These are phyloP conservation scores for Oxystoma pomonae DNA, from an alignment of 2,888 invertebrate genomes.

Conservation along the genomic window DNA sequence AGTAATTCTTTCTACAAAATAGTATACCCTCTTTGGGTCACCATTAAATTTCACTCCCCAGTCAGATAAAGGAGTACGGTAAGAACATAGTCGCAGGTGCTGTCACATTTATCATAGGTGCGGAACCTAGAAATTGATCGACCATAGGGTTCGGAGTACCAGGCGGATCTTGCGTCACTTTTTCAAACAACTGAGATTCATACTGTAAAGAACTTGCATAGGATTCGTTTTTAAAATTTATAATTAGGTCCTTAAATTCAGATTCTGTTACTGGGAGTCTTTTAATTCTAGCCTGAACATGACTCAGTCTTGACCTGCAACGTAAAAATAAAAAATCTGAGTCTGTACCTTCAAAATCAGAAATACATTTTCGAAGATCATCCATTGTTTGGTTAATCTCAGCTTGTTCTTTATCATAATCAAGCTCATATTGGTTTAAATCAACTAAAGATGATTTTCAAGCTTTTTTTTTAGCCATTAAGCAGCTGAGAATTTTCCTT, in stretches of 20 bases:
- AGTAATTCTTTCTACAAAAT: slow-evolving; percentile 14
- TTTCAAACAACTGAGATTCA: slow-evolving; percentile 9
- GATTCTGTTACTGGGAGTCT: slow-evolving; percentile 5
- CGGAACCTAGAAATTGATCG: background rate
- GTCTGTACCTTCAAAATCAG: slow-evolving; percentile 7
- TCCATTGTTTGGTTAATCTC: background rate
- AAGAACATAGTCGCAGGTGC: slow-evolving; percentile 1
- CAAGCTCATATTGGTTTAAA: background rate
- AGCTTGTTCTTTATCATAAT: background rate
- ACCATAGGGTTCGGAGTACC: background rate
- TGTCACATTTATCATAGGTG: background rate
- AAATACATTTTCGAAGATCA: background rate
- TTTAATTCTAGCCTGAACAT: slow-evolving; percentile 4
- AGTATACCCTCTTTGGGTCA: slow-evolving; percentile 8
- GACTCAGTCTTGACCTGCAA: slow-evolving; percentile 2
- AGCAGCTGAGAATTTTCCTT: slow-evolving; percentile 11
- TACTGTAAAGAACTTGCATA: slow-evolving; percentile 9
- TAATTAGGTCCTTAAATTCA: slow-evolving; percentile 3
- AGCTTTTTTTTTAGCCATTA: slow-evolving; percentile 12
- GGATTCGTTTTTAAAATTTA: slow-evolving; percentile 7
- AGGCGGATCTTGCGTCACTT: background rate
- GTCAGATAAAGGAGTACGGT: slow-evolving; percentile 1
- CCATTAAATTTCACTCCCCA: slow-evolving; percentile 4
- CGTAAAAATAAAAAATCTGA: slow-evolving; percentile 7
- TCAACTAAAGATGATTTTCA: background rate